Base-by-base conservation (phyloP, 2,797 vertebrate genomes). In the Vireo griseus region DNA sequence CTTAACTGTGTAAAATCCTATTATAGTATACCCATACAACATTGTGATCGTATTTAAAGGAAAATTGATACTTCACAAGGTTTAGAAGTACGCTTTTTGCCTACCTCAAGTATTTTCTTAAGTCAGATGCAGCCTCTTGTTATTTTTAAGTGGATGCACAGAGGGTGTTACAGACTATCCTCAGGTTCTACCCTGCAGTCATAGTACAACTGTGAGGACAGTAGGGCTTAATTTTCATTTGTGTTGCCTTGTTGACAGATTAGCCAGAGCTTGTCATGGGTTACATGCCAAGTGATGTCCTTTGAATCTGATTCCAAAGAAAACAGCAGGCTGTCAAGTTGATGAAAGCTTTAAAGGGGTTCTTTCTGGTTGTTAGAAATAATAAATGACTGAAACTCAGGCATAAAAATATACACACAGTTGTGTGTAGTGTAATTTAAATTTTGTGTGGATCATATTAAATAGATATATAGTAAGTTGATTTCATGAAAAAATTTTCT, bases 241-340 rank as follows among this genome's bases (percentile, higher is more conserved):
- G 50, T 55, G 74, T 85, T 96, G 90, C 92, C 95, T 67, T 3
- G 7, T 83, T 97, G 96, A 96, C 12, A 1, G 92, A 97, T 97
- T 96, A 94, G 81, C 52, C 92, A 80, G 86, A 78, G 65, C 62
- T 94, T 87, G 80, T 85, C 55, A 33, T 52, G 75, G 37, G 47
- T 96, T 95, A 84, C 16, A 26, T 90, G 91, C 79, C 89, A 94
- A 97, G 76, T 71, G 75, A 91, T 87, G 75, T 72, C 93, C 95
- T 96, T 97, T 94, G 88, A 92, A 92, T 96, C 40, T 18, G 58
- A 86, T 83, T 96, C 86, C 93, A 97, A 97, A 85, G 89, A 95
- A 97, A 97, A 94, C 94, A 97, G 61, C 37, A 66, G 88, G 81
- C 83, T 94, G 95, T 80, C 85, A 47, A 87, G 66, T 40, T 10